Evolutionary conservation across 2,888 invertebrate genomes (phyloP), one percentile per base, ranked within the genome.

Genomic region (Micropterix aruncella): DNA sequence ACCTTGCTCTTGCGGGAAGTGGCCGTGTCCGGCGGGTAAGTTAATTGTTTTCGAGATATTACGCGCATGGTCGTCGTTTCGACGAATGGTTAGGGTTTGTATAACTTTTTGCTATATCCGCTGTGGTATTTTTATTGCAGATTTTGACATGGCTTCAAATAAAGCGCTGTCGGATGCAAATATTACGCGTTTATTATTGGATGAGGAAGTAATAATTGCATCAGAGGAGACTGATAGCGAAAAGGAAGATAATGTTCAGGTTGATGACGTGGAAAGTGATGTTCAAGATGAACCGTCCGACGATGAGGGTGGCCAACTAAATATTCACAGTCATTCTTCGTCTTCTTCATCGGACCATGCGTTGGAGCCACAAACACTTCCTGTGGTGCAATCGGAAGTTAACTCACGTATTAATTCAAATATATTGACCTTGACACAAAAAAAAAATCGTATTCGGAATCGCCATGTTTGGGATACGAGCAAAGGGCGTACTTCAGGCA

Each of bases 181-280:
- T 27, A 27, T 27, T 27, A 9, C 36, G 7, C 36, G 36, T n/a
- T 27, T 27, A 7, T 27, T 27, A 9, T 27, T 27, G 36, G 36
- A 27, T 9, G 36, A 27, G 36, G 12, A 27, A n/a, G 36, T 27
- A 7, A 9, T n/a, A 27, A 27, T 9, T 27, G 7, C n/a, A 27
- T 27, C 36, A n/a, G 12, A 27, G 7, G 36, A n/a, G 36, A 9
- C 39, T 39, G 14, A 39, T 16, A 39, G 39, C 39, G 14, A 39
- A n/a, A 9, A 39, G n/a, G 39, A 39, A 39, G 39, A 39, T 16
- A 39, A 39, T 39, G 14, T 39, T n/a, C 7, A 39, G 14, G 39
- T 39, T 39, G 39, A 39, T 7, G 39, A 39, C 7, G 39, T 39
- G 14, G 39, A 39, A 39, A 39, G 39, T n/a, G 39, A 39, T 39